Evolutionary conservation across 2,797 vertebrate species (phyloP).

Genomic region (Acanthiza pusilla): DNA sequence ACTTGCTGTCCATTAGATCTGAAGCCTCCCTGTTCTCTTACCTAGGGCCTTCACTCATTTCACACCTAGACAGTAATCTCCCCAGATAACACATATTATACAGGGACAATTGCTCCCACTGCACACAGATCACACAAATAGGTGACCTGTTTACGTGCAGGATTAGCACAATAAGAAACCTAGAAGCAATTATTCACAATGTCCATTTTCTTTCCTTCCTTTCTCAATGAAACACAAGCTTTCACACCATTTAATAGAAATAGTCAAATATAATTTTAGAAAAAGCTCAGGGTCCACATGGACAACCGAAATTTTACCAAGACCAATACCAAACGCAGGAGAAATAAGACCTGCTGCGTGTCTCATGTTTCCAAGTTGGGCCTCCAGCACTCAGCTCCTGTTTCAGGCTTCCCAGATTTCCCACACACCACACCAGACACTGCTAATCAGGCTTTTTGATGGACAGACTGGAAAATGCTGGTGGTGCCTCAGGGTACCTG

Average conservation of each 20-base stretch:
- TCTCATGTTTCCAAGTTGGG: background rate
- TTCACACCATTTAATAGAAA: background rate
- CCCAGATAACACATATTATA: background rate
- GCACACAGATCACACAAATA: background rate
- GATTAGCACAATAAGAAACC: background rate
- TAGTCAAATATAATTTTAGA: background rate
- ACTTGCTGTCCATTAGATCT: background rate
- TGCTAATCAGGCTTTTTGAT: background rate
- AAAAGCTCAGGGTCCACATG: background rate
- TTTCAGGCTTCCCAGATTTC: background rate
- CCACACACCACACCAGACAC: background rate
- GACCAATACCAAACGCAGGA: background rate
- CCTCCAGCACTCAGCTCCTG: background rate
- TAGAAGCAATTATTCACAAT: background rate
- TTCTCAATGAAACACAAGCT: background rate
- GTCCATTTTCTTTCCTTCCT: background rate
- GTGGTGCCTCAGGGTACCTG: background rate
- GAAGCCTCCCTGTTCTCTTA: background rate
- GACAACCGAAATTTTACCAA: background rate
- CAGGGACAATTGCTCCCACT: background rate
- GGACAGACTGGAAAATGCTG: background rate
- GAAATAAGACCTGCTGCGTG: background rate
- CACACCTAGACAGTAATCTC: background rate
- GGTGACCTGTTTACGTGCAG: background rate
- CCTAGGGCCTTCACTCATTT: background rate